A percentile compares a stretch with the other conserved stretches of the same genome.
Conservation (phyloP, 2,888 invertebrate species). For the Chesias legatella region DNA sequence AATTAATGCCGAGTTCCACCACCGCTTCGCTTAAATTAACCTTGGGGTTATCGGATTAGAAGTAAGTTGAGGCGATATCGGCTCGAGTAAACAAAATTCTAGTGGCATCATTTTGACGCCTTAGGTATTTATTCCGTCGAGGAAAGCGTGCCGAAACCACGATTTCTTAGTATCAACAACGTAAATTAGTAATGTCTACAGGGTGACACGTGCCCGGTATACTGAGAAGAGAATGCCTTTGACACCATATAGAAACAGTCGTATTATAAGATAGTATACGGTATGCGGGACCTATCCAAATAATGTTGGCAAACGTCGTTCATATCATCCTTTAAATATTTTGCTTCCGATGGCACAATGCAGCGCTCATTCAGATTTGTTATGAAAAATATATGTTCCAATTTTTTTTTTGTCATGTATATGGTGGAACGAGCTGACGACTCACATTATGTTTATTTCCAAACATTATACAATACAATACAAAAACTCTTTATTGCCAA, state of each 20-base stretch:
- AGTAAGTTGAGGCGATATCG: conserved; percentile 24
- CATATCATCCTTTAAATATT: conserved; percentile 22
- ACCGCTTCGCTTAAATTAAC: conserved; percentile 69
- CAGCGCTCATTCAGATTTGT: background rate
- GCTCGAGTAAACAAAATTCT: conserved; percentile 40
- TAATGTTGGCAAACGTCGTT: conserved; percentile 30
- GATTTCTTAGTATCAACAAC: conserved; percentile 36
- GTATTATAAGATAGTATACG: conserved; percentile 26
- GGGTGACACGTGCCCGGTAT: conserved; percentile 45
- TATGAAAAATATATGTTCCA: too few relatives aligned
- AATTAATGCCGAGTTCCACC: conserved; percentile 56
- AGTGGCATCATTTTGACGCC: conserved; percentile 27
- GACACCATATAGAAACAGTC: conserved; percentile 41
- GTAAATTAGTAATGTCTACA: conserved; percentile 49
- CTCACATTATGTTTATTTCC: too few relatives aligned
- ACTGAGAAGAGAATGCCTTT: conserved; percentile 46
- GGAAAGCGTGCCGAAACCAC: conserved; percentile 31
- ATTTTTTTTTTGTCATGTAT: too few relatives aligned
- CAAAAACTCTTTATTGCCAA: too few relatives aligned
- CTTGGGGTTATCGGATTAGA: conserved; percentile 35
- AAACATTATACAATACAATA: too few relatives aligned
- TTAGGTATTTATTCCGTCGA: conserved; percentile 30
- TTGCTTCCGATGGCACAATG: conserved; percentile 5
- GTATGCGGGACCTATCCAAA: conserved; percentile 31
- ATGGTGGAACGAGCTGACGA: too few relatives aligned